phyloP scores from a whole-genome alignment of 53 echinoderm and acorn worm genomes.

The Mesocentrotus franciscanus region DNA sequence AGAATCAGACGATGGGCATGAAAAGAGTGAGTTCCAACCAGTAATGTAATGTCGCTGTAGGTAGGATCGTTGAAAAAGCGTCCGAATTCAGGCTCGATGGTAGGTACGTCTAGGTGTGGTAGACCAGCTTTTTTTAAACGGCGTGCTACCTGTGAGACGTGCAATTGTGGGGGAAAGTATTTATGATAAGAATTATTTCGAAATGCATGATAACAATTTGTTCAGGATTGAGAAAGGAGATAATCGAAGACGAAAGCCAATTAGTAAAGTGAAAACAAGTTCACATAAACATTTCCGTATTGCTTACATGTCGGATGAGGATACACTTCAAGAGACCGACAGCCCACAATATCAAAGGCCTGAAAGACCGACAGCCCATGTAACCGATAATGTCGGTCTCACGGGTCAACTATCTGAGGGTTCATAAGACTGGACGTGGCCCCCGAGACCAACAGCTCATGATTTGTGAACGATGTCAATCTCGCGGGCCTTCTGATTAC shows the following conservation, averaged over 20 bases:
- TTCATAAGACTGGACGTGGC: too few species aligned
- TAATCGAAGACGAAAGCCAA: too few species aligned
- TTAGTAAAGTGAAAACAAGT: background rate
- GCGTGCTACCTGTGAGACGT: conserved; percentile 26
- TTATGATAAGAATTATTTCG: background rate
- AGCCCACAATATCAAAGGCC: too few species aligned
- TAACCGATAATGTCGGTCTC: too few species aligned
- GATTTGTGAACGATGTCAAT: too few species aligned
- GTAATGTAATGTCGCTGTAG: conserved; percentile 69
- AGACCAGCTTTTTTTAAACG: background rate
- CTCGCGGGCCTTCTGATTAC: too few species aligned
- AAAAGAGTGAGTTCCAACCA: conserved; percentile 66
- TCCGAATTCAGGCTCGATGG: conserved; percentile 4
- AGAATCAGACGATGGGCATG: conserved; percentile 74
- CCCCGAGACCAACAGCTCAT: too few species aligned
- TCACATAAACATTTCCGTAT: background rate
- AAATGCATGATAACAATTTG: background rate
- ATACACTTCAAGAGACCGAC: too few species aligned
- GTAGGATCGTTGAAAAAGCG: conserved; percentile 32
- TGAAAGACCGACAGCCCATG: too few species aligned
- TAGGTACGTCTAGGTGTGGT: background rate
- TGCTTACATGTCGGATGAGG: too few species aligned
- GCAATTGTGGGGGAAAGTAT: background rate
- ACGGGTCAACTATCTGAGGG: too few species aligned
- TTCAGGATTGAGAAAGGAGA: background rate